phyloP scores from a whole-genome alignment of 2,113 vertebrate genomes.

The Sylvietta virens region DNA sequence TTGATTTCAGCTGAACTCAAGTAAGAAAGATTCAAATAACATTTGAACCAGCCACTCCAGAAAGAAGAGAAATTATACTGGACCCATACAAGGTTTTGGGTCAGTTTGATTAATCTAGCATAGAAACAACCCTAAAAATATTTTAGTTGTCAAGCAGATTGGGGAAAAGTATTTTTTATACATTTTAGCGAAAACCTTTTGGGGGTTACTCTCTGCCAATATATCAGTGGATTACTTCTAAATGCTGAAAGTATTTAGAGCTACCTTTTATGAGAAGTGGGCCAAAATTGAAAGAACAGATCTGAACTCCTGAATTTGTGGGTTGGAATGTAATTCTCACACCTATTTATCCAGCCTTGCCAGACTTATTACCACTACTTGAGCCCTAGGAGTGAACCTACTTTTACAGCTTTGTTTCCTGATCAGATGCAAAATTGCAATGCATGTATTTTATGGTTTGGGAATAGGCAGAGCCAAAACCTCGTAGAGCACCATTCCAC shows the following conservation, averaged over 20 bases:
- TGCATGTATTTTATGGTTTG: slow-evolving; percentile 6
- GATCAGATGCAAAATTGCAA: slow-evolving; percentile 35
- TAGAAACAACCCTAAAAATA: neutral
- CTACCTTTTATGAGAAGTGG: slow-evolving; percentile 13
- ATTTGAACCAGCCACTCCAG: neutral
- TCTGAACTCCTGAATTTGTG: slow-evolving; percentile 17
- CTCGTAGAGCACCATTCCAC: neutral
- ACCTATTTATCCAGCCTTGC: slow-evolving; percentile 54
- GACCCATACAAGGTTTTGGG: neutral
- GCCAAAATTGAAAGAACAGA: slow-evolving; percentile 59
- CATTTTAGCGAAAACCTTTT: neutral
- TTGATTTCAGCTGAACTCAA: neutral
- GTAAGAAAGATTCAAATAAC: neutral
- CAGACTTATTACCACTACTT: slow-evolving; percentile 34
- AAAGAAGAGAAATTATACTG: neutral
- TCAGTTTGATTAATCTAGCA: neutral
- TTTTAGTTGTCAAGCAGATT: neutral
- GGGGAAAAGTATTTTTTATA: neutral
- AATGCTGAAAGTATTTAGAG: slow-evolving; percentile 21
- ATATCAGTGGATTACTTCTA: slow-evolving; percentile 39
- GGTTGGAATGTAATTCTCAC: slow-evolving; percentile 59
- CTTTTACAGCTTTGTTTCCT: slow-evolving; percentile 59
- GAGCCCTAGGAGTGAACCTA: slow-evolving; percentile 35
- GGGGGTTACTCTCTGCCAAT: neutral
- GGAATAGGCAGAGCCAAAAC: slow-evolving; percentile 27